Conservation (phyloP, 2,888 invertebrate species). For the Clostera curtula region DNA sequence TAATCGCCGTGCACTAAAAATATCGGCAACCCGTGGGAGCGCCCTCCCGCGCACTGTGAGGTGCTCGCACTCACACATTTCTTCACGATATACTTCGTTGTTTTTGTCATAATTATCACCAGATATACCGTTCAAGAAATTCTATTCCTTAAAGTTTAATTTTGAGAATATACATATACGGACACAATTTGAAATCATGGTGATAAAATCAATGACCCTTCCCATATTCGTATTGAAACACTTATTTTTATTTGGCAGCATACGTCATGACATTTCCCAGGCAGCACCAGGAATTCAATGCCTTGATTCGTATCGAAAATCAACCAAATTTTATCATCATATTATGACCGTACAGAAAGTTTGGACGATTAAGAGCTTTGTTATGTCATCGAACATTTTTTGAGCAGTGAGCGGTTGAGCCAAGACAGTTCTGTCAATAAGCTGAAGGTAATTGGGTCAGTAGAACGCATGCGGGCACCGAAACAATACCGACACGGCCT, state of each 20-base stretch:
- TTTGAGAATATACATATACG: constrained; percentile 8
- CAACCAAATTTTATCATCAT: no score
- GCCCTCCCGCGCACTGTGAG: constrained; percentile 71
- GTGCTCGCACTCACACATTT: constrained; percentile 64
- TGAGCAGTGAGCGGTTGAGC: constrained; percentile 45
- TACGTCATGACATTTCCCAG: constrained; percentile 15
- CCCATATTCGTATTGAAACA: constrained; percentile 1
- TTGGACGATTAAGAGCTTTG: no score
- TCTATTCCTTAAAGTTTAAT: constrained; percentile 10
- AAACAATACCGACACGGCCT: constrained; percentile 45
- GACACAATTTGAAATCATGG: no score
- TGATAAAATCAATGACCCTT: no score
- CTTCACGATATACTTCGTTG: constrained; percentile 52
- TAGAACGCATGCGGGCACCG: constrained; percentile 53
- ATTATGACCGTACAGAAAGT: constrained; percentile 10
- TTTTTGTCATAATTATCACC: constrained; percentile 23
- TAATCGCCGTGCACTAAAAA: constrained; percentile 80
- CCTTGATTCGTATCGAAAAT: no score
- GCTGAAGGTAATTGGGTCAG: constrained; percentile 65
- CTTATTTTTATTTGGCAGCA: constrained; percentile 10
- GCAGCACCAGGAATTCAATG: no score
- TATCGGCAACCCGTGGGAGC: constrained; percentile 77
- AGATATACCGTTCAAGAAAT: constrained; percentile 10
- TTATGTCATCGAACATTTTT: constrained; percentile 34
- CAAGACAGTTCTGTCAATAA: constrained; percentile 70